These are phyloP conservation scores for Luehdorfia chinensis DNA, from an alignment of 1,140 invertebrate genomes.

Conservation along the genomic window DNA sequence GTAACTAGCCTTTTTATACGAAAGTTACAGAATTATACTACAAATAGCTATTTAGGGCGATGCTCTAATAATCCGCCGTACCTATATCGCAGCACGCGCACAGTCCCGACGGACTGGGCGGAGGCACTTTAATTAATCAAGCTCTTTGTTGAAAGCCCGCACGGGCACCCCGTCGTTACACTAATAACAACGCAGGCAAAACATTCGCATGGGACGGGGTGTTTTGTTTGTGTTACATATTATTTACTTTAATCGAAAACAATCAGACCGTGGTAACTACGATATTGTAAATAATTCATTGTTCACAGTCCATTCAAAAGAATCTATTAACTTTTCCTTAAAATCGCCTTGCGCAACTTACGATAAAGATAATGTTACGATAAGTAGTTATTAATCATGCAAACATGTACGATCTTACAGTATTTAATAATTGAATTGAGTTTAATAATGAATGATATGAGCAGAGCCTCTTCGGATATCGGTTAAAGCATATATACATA, in stretches of 20 bases:
- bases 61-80: conserved; percentile 47
- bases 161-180: conserved; percentile 27
- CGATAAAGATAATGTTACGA: too few species aligned
- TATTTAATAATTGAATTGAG: too few species aligned
- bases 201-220: conserved; percentile 37
- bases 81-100: conserved; percentile 30
- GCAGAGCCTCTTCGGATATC: too few species aligned
- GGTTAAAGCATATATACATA: too few species aligned
- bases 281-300: conserved; percentile 3
- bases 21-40: conserved; percentile 3
- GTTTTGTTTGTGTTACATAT: conserved; percentile 43
- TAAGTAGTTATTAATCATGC: too few species aligned
- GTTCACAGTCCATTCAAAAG: too few species aligned
- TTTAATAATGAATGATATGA: too few species aligned
- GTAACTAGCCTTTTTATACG: background rate
- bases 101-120: conserved; percentile 50
- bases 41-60: conserved; percentile 38
- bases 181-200: conserved; percentile 59
- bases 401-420: too few species aligned
- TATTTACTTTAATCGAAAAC: conserved; percentile 49
- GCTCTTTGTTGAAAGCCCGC: conserved; percentile 48
- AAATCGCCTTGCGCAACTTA: too few species aligned
- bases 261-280: conserved; percentile 9
- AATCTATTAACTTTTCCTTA: too few species aligned
- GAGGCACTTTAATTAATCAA: conserved; percentile 71